A percentile compares a stretch with the other conserved stretches of the same genome.
phyloP scores from a whole-genome alignment of 2,797 vertebrate species.

The Crax fasciolata region DNA sequence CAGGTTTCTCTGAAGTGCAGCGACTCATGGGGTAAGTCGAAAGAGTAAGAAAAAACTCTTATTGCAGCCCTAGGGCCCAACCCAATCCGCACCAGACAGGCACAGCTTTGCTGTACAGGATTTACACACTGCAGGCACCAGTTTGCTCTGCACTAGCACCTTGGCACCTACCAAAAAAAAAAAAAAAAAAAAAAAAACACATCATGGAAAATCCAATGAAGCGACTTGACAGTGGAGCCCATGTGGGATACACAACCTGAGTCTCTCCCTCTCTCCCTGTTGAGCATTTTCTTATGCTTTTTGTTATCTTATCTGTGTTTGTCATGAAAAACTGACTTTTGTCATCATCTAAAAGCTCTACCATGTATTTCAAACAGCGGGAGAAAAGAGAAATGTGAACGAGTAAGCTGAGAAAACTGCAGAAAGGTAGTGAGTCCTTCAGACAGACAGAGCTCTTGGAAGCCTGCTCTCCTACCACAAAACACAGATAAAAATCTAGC shows the following conservation, averaged over 20 bases:
- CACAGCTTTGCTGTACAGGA: neutral
- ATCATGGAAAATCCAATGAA: neutral
- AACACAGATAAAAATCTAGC: conserved; percentile 54
- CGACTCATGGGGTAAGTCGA: neutral
- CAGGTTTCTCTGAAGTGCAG: neutral
- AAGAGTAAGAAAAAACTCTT: neutral
- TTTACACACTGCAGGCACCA: neutral
- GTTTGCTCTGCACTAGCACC: neutral
- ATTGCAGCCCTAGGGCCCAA: neutral
- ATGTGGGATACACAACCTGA: neutral
- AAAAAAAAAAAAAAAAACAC: neutral
- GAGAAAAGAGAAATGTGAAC: neutral
- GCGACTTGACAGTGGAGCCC: neutral
- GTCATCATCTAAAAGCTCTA: neutral
- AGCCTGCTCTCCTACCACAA: neutral
- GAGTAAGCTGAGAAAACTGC: neutral
- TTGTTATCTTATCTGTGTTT: neutral
- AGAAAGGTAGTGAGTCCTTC: conserved; percentile 28
- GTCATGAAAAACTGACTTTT: conserved; percentile 4
- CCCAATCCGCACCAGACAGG: neutral
- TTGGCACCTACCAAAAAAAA: neutral
- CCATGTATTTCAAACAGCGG: neutral
- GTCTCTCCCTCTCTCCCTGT: neutral
- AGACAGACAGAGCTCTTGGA: neutral
- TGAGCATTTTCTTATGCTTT: neutral